Base-by-base conservation (phyloP, 2,888 invertebrate genomes). In the Ormyrus nitidulus region DNA sequence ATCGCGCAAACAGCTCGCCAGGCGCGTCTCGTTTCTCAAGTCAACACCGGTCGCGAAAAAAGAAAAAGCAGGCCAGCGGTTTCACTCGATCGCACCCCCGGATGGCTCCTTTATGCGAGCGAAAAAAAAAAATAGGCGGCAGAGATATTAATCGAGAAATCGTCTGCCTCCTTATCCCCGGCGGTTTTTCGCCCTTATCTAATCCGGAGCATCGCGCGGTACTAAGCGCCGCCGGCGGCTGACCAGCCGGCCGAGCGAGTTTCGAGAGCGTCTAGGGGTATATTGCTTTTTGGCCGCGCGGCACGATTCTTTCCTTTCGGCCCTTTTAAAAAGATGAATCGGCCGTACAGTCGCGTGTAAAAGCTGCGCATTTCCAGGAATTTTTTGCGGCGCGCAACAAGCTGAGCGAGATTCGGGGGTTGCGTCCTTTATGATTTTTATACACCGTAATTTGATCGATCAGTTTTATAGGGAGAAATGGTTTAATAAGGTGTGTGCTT, bases 21-120 rank as follows among this genome's bases (percentile, higher is more conserved):
- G 46, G 56, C 34, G 34, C 34, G 66, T 64, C 78, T 71, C 78
- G 78, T 78, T 72, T 68, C 66, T 78, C 78, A 68, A 78, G 78
- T 78, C 78, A 72, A 77, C 65, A 58, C 72, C 72, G 66, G 64
- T 34, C 69, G 62, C 73, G 54, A 71, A 59, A 71, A 64, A 34
- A 34, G 34, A 34, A 34, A 34, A 34, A 34, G 34, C 34, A 34
- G 34, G 34, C 3, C 49, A n/a, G 46, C 64, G 65, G 58, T 75
- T 44, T 13, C 61, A 6, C 10, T 13, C 11, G 65, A 66, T 75
- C 58, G 46, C 61, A 6, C 10, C 44, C 11, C 0, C 53, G 54
- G 76, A 61, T 46, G 59, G 53, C 4, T 58, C 6, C 53, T 48
- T 5, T 5, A 3, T 6, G 0, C 69, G 54, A 61, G 76, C 62